Percentiles rank a stretch among this genome's conserved stretches.
Evolutionary conservation across 2,888 invertebrate genomes (phyloP).

Genomic region (Ommatoiulus sabulosus): DNA sequence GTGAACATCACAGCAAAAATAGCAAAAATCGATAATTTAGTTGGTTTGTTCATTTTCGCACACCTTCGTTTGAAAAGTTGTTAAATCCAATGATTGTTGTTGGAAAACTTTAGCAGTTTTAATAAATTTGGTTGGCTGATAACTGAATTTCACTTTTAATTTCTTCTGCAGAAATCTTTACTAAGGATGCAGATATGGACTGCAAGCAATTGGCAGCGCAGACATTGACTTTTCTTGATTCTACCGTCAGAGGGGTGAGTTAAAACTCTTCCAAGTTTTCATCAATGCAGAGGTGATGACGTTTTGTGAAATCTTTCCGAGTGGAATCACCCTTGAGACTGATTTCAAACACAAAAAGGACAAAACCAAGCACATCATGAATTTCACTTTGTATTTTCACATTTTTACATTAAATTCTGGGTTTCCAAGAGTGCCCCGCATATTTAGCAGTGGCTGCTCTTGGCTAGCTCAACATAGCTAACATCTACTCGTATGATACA

Average conservation of each 20-base stretch:
- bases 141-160: neutral
- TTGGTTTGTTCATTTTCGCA: no score
- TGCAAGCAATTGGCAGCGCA: conserved; percentile 54
- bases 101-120: neutral
- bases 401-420: conserved; percentile 8
- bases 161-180: conserved; percentile 33
- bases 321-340: neutral
- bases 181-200: conserved; percentile 33
- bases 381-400: neutral
- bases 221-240: conserved; percentile 44
- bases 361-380: neutral
- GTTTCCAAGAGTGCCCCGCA: neutral
- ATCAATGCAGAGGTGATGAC: neutral
- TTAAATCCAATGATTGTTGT: no score
- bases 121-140: neutral
- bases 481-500: neutral
- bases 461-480: neutral
- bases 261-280: neutral
- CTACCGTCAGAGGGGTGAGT: conserved; percentile 53
- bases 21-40: no score
- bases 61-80: no score
- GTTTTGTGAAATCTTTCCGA: neutral
- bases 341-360: neutral
- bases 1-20: no score
- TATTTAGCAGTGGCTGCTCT: neutral